Evolutionary conservation across 2,113 vertebrate species (phyloP).

Genomic region (Phylloscopus trochiloides): DNA sequence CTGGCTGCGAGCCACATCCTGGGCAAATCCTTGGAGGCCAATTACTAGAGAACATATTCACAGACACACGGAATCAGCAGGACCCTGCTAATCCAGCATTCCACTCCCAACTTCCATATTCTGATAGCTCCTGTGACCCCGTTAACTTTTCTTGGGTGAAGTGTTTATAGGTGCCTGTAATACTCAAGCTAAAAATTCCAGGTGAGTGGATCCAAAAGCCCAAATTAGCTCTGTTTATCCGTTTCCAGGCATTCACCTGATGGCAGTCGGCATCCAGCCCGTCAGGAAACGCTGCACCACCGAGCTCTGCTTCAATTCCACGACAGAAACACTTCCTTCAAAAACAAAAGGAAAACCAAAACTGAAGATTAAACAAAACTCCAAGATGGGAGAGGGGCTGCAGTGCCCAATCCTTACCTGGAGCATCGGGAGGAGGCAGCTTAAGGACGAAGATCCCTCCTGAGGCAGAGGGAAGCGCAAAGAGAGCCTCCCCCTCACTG

Average conservation of each 20-base stretch:
- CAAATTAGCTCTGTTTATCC: background rate
- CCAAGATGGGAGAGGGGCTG: background rate
- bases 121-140: background rate
- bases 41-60: background rate
- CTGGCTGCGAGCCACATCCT: background rate
- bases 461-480: conserved; percentile 81
- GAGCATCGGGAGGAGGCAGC: conserved; percentile 78
- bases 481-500: conserved; percentile 85
- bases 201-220: background rate
- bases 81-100: background rate
- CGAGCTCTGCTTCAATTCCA: conserved; percentile 91
- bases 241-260: conserved; percentile 71
- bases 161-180: background rate
- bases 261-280: conserved; percentile 92
- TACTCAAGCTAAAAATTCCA: background rate
- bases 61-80: background rate
- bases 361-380: fast-evolving
- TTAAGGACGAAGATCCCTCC: conserved; percentile 88
- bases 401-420: conserved; percentile 69
- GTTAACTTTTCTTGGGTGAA: background rate
- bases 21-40: conserved; percentile 1
- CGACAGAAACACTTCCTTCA: conserved; percentile 71
- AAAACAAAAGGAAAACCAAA: background rate
- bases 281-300: conserved; percentile 86
- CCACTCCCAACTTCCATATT: background rate